phyloP scores from a whole-genome alignment of 2,888 invertebrate genomes.

The Sphaerophoria rueppellii region DNA sequence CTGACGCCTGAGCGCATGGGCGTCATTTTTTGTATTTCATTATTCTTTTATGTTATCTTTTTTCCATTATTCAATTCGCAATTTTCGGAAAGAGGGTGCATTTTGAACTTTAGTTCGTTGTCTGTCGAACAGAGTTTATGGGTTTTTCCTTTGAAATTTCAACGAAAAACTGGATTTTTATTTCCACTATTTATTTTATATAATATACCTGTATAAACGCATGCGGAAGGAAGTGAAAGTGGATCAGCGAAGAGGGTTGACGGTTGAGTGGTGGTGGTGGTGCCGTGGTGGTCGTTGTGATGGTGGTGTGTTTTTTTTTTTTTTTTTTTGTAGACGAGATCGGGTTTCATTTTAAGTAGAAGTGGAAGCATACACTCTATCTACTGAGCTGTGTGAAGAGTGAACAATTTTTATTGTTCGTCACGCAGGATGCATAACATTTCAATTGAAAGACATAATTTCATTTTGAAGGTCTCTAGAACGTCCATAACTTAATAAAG shows the following conservation, averaged over 20 bases:
- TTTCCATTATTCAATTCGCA: constrained; percentile 7
- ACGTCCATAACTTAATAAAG: too few species aligned
- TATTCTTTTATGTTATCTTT: background rate
- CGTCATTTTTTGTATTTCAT: constrained; percentile 6
- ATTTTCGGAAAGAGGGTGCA: constrained; percentile 19
- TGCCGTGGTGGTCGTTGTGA: constrained; percentile 15
- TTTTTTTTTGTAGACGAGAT: too few species aligned
- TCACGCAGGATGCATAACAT: background rate
- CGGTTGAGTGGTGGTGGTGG: background rate
- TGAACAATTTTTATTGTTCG: background rate
- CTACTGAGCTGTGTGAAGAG: too few species aligned
- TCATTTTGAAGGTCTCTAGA: too few species aligned
- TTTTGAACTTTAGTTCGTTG: constrained; percentile 4
- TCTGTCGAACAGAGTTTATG: background rate
- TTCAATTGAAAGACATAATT: too few species aligned
- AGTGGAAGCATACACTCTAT: too few species aligned
- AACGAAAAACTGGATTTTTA: background rate
- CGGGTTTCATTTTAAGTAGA: too few species aligned
- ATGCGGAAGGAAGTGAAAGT: constrained; percentile 38
- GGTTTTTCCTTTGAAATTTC: background rate
- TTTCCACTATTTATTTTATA: background rate
- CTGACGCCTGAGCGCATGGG: constrained; percentile 16
- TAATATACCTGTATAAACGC: background rate
- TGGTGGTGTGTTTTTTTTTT: background rate
- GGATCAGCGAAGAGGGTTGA: constrained; percentile 22